Conservation (phyloP, 2,888 invertebrate genomes). For the Tromatobia lineatoria region DNA sequence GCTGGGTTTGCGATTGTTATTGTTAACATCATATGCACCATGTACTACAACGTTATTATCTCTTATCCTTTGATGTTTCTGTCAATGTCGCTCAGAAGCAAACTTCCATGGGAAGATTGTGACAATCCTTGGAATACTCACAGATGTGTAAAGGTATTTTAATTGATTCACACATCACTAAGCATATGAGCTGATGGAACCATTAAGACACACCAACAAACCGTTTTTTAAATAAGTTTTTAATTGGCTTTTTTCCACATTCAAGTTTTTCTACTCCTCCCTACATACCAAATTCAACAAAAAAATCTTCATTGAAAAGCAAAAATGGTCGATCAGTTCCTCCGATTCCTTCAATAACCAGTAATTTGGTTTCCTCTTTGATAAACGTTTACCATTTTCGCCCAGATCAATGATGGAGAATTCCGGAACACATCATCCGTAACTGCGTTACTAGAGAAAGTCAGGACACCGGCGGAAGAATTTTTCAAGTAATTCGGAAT, state of each 20-base stretch:
- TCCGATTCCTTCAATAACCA: neutral
- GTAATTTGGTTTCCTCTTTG: neutral
- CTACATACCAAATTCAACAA: no score
- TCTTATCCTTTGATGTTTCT: conserved; percentile 95
- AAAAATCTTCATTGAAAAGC: no score
- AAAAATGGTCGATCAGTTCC: no score
- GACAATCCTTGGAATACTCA: conserved; percentile 94
- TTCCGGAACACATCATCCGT: conserved; percentile 81
- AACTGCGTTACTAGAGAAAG: conserved; percentile 77
- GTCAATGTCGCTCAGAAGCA: conserved; percentile 89
- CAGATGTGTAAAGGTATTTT: conserved; percentile 88
- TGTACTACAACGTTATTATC: conserved; percentile 94
- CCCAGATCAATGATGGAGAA: conserved; percentile 81
- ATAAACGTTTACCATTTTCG: neutral
- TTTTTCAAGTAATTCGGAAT: conserved; percentile 91
- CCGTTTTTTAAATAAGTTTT: no score
- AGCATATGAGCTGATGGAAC: no score
- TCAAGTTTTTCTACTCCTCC: no score
- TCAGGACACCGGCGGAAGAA: conserved; percentile 92
- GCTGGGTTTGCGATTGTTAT: conserved; percentile 94
- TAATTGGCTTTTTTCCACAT: no score
- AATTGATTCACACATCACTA: conserved; percentile 17
- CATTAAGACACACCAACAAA: no score
- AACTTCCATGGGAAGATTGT: conserved; percentile 93
- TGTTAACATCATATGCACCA: conserved; percentile 92